These are phyloP conservation scores for Andrena cerasifolii DNA, from an alignment of 1,140 invertebrate genomes.

Conservation along the genomic window DNA sequence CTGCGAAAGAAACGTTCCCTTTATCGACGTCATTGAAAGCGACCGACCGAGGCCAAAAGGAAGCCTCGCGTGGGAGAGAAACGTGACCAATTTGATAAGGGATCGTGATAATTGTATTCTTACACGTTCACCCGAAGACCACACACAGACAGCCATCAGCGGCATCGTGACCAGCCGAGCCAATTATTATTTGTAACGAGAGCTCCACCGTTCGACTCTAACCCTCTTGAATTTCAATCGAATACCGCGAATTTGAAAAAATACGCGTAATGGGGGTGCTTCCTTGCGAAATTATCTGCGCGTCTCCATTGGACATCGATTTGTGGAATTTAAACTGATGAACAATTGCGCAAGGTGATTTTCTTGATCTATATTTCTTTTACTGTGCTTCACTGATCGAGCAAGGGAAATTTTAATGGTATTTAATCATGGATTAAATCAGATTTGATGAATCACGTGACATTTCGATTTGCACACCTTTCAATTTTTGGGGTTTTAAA, in stretches of 20 bases:
- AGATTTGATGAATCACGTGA: no score
- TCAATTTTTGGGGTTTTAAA: no score
- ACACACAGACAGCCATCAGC: conserved; percentile 33
- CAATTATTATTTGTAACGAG: conserved; percentile 47
- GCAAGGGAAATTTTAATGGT: neutral
- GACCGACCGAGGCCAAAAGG: neutral
- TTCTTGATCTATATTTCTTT: no score
- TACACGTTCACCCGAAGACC: conserved; percentile 34
- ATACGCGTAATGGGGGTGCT: neutral
- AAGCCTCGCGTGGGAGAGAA: conserved; percentile 38
- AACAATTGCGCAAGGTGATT: neutral
- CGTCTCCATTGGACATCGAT: neutral
- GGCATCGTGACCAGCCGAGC: conserved; percentile 35
- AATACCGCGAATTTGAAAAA: conserved; percentile 6
- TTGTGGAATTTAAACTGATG: neutral
- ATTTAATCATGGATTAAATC: neutral
- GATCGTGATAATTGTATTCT: conserved; percentile 50
- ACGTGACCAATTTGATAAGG: conserved; percentile 47
- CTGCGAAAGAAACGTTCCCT: conserved; percentile 22
- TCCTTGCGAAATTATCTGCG: neutral
- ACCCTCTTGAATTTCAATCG: neutral
- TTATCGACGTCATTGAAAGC: conserved; percentile 35
- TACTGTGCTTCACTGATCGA: neutral
- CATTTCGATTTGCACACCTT: no score
- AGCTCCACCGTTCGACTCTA: neutral